These are phyloP conservation scores for Equus quagga DNA, from an alignment of 2,113 vertebrate species.

Conservation along the genomic window DNA sequence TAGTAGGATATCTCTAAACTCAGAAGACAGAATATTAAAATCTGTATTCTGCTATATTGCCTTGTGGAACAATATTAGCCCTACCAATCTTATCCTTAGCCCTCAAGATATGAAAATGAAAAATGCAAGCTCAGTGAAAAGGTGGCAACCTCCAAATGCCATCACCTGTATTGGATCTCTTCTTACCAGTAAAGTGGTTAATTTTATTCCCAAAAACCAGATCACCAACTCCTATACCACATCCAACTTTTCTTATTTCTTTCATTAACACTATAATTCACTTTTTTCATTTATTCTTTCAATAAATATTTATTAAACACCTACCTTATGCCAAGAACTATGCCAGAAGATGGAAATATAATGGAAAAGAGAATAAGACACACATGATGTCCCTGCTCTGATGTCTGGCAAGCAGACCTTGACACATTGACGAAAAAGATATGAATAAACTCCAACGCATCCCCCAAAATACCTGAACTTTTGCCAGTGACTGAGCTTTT, in stretches of 20 bases:
- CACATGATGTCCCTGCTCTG: background rate
- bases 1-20: background rate
- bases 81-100: background rate
- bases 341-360: background rate
- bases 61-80: background rate
- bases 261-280: background rate
- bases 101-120: background rate
- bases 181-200: background rate
- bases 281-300: slow-evolving; percentile 1
- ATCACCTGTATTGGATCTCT: background rate
- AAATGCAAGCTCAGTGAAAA: background rate
- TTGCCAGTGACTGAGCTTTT: background rate
- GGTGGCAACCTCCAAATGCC: background rate
- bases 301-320: background rate
- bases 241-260: background rate
- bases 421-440: background rate
- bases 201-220: background rate
- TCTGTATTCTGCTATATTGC: background rate
- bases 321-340: background rate
- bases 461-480: background rate
- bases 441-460: background rate
- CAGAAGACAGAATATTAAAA: background rate
- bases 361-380: background rate
- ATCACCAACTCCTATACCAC: background rate
- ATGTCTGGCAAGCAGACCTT: background rate